These are phyloP conservation scores for Rapana venosa DNA, from an alignment of 2,888 invertebrate genomes.

Conservation along the genomic window DNA sequence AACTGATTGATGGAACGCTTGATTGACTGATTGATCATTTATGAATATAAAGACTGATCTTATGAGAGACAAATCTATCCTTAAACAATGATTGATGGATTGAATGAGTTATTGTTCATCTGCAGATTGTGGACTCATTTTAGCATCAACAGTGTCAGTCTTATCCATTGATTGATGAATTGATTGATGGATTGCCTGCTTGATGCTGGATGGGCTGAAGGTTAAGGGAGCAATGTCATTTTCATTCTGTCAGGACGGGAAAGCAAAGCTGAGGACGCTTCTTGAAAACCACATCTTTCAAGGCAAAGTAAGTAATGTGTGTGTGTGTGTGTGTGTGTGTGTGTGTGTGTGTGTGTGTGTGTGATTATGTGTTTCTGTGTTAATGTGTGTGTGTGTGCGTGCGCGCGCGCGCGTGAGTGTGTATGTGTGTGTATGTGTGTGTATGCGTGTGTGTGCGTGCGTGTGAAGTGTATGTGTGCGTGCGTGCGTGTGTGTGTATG, in stretches of 20 bases:
- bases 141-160: too few species aligned
- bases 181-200: too few species aligned
- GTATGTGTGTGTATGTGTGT: constrained; percentile 9
- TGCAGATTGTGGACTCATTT: too few species aligned
- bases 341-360: not conserved
- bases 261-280: constrained; percentile 57
- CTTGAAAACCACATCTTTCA: constrained; percentile 68
- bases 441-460: not conserved
- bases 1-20: too few species aligned
- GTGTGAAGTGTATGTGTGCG: not conserved
- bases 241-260: constrained; percentile 56
- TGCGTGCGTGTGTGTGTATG: not conserved
- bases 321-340: constrained; percentile 3
- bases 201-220: too few species aligned
- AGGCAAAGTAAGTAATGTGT: constrained; percentile 54
- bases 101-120: too few species aligned
- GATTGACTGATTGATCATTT: not conserved
- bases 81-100: too few species aligned
- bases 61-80: too few species aligned
- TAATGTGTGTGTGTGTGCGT: not conserved
- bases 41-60: too few species aligned
- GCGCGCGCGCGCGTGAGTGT: not conserved
- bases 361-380: not conserved
- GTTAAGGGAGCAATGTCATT: too few species aligned
- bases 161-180: too few species aligned